Base-by-base conservation (phyloP, 2,113 vertebrate species). In the Cairina moschata region DNA sequence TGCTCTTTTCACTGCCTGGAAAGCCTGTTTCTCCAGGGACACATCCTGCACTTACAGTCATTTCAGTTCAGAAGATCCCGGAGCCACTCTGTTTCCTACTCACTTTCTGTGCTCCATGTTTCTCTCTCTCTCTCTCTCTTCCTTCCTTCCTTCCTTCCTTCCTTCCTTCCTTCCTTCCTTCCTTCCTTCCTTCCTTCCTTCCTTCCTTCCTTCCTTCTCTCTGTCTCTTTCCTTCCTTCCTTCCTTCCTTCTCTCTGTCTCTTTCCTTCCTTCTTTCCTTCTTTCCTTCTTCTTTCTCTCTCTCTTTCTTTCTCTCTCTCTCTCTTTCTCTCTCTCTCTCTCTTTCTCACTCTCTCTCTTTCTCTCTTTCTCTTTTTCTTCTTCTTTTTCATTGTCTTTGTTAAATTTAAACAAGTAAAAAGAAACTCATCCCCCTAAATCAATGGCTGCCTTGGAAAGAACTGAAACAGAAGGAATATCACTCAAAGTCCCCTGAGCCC, bases 401-500 rank as follows among this genome's bases (percentile, higher is more conserved):
- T 83, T 87, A 63, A 81, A 58, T 86, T 94, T 1, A 6, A 90
- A 80, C 31, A 71, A 62, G 42, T 90, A 86, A 93, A 92, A 91
- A n/a, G 65, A 93, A 60, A 71, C 66, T 83, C 75, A 73, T 71
- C 65, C 38, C 94, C 60, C 80, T 95, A 90, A 96, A 95, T 97
- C 95, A 96, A 50, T 74, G 92, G 29, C 90, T 96, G 55, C 83
- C 93, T 89, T 63, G 54, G 75, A 91, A 91, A 95, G 79, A 84
- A 75, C 75, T 63, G 74, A 46, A 96, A 85, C 95, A 97, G 97
- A 97, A 96, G 97, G 97, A 96, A 94, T 96, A 97, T 96, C 86
- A 84, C 89, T 97, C 96, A 86, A 90, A 86, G 79, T 95, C 82
- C 92, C 93, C 84, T 54, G 65, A 90, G 93, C 52, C 97, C 72